Conservation (phyloP, 1,140 invertebrate genomes). For the Drosophila fuyamai region DNA sequence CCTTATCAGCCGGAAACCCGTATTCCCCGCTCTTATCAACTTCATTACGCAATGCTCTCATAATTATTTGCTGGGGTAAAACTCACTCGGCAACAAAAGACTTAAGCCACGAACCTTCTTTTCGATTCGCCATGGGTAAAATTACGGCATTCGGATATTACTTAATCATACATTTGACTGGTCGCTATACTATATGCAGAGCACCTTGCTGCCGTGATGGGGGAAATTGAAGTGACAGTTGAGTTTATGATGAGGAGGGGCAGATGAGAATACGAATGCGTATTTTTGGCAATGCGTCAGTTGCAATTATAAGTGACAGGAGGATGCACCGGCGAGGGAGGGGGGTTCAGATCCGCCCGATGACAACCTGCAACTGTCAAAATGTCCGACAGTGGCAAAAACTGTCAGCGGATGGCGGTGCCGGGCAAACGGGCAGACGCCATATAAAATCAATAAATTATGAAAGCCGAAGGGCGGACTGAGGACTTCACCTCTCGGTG, state of each 20-base stretch:
- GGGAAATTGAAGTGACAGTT: constrained; percentile 77
- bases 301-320: constrained; percentile 78
- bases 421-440: constrained; percentile 75
- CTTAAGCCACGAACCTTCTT: constrained; percentile 64
- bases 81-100: constrained; percentile 56
- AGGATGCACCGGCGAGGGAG: constrained; percentile 7
- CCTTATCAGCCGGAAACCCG: constrained; percentile 48
- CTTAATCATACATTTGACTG: constrained; percentile 67
- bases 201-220: constrained; percentile 64
- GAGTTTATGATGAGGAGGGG: constrained; percentile 57
- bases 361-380: constrained; percentile 80
- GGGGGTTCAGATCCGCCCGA: constrained; percentile 18
- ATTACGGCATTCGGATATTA: constrained; percentile 60
- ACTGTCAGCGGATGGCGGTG: constrained; percentile 63
- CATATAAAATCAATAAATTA: constrained; percentile 84
- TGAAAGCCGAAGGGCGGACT: constrained; percentile 46
- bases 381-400: constrained; percentile 78
- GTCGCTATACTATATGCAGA: constrained; percentile 2
- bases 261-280: constrained; percentile 27
- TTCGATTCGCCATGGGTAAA: constrained; percentile 39
- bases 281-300: constrained; percentile 78
- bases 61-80: constrained; percentile 33
- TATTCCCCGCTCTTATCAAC: constrained; percentile 30
- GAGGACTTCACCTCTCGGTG: background rate
- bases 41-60: constrained; percentile 53